Evolutionary conservation across 2,113 vertebrate genomes (phyloP).

Genomic region (Chelonoidis abingdonii): DNA sequence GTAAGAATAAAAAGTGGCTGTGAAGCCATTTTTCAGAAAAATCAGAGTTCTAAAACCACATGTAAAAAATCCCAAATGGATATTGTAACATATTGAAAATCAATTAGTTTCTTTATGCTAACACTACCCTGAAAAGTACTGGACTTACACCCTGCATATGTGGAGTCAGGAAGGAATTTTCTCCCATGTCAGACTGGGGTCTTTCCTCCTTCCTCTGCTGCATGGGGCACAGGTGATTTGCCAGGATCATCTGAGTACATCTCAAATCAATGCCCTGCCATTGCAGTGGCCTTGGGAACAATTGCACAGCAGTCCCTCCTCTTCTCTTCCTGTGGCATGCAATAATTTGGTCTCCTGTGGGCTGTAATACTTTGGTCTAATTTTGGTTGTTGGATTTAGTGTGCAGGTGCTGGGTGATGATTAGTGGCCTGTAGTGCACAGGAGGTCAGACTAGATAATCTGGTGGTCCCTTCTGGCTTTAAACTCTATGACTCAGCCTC

Average conservation of each 20-base stretch:
- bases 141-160: no score
- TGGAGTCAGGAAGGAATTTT: no score
- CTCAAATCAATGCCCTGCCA: not conserved
- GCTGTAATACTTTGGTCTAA: not conserved
- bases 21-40: not conserved
- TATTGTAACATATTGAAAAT: no score
- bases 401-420: not conserved
- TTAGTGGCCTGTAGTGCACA: not conserved
- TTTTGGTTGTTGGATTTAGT: not conserved
- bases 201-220: no score
- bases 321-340: not conserved
- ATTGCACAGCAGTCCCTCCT: not conserved
- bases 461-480: conserved; percentile 6
- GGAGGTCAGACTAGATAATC: not conserved
- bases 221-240: no score
- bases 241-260: not conserved
- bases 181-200: no score
- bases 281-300: not conserved
- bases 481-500: not conserved
- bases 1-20: not conserved
- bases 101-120: no score
- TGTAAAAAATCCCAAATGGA: no score
- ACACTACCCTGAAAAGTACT: no score
- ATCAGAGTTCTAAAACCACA: no score
- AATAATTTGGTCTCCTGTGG: not conserved